Conservation (phyloP, 1,140 invertebrate genomes). For the Camponotus vicinus region DNA sequence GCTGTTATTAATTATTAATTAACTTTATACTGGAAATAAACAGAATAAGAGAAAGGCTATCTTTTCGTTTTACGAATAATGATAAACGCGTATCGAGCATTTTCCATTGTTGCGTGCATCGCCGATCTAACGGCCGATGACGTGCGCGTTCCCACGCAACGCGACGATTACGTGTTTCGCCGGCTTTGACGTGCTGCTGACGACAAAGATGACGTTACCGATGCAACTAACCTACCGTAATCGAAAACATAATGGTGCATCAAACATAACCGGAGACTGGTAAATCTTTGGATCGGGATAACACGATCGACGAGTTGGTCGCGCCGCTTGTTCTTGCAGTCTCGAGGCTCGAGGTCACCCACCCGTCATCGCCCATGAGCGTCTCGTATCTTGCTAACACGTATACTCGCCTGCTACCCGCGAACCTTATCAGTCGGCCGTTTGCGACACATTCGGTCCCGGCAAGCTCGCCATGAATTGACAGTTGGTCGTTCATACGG, state of each 20-base stretch:
- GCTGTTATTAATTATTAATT: background rate
- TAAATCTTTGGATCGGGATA: slow-evolving; percentile 83
- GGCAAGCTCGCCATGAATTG: slow-evolving; percentile 68
- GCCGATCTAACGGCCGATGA: background rate
- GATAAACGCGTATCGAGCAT: background rate
- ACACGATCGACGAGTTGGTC: slow-evolving; percentile 74
- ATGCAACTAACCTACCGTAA: slow-evolving; percentile 86
- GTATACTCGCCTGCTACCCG: slow-evolving; percentile 77
- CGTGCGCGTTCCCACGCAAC: background rate
- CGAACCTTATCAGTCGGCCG: slow-evolving; percentile 82
- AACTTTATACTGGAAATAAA: background rate
- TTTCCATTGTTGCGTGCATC: background rate
- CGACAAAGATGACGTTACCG: slow-evolving; percentile 68
- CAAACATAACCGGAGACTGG: slow-evolving; percentile 85
- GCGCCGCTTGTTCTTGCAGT: background rate
- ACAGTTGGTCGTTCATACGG: slow-evolving; percentile 68
- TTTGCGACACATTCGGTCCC: slow-evolving; percentile 78
- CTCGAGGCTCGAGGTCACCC: slow-evolving; percentile 1
- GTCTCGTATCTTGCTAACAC: background rate
- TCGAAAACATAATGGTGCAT: slow-evolving; percentile 84
- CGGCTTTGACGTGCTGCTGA: slow-evolving; percentile 52
- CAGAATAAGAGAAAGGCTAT: background rate
- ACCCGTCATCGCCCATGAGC: background rate
- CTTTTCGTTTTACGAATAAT: background rate
- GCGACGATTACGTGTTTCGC: background rate